Evolutionary conservation across 1,140 invertebrate species (phyloP), one percentile per base, ranked within the genome.

Genomic region (Formica exsecta): DNA sequence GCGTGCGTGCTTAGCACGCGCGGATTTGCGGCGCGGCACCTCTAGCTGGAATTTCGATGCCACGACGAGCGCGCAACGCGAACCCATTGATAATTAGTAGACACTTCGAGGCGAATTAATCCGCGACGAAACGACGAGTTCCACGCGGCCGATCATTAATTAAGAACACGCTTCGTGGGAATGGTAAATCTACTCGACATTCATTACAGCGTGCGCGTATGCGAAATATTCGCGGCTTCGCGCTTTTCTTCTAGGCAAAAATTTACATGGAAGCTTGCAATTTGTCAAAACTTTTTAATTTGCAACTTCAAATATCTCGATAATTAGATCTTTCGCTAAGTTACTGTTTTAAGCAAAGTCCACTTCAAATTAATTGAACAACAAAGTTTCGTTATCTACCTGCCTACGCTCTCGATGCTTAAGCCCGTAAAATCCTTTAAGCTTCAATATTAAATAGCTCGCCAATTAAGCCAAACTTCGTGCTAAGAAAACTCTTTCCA

Each of bases 91-190:
- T 90, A 90, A 90, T 90, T 90, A 90, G 88, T 90, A 90, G 88
- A 90, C 89, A 87, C 89, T 87, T 89, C 68, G 89, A 89, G 76
- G 89, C 86, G 81, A 90, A 90, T 90, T 90, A 90, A 90, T 90
- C 86, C 86, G 87, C 85, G 77, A 86, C 86, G 88, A 79, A 74
- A 89, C 85, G 87, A 89, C 88, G 71, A 61, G 85, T 66, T 48
- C 41, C 57, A 59, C 57, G 59, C 87, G 87, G 59, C 54, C 70
- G 48, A 84, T 75, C 87, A 89, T 89, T 89, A 89, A 89, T 89
- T 89, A 89, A 89, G 71, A 87, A 86, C 73, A 54, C 66, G 61
- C 48, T 59, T 11, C 62, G 22, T 48, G 48, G 48, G 65, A 38
- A 68, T 29, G 48, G 54, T 65, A 87, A 85, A 73, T 85, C 66